phyloP scores from a whole-genome alignment of 2,113 vertebrate genomes.

The Furnarius figulus region DNA sequence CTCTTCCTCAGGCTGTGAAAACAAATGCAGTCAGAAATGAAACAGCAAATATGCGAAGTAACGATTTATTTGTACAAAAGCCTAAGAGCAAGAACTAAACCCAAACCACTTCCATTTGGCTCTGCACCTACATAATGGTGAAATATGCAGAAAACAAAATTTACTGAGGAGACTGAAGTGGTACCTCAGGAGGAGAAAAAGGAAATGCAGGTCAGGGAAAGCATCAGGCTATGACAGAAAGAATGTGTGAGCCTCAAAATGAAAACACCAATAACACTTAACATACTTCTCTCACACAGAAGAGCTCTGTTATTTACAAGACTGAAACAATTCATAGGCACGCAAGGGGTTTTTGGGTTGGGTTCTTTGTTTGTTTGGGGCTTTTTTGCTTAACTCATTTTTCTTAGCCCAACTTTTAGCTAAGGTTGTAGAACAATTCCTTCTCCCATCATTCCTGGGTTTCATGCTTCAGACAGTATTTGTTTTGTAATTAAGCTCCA shows the following conservation, averaged over 20 bases:
- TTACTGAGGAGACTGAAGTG: not conserved
- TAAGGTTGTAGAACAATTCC: not conserved
- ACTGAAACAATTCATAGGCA: not conserved
- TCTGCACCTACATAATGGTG: not conserved
- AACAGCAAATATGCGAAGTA: not conserved
- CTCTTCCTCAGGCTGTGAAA: slow-evolving; percentile 91
- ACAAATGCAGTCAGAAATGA: slow-evolving; percentile 2
- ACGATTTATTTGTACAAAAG: not conserved
- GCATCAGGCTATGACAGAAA: not conserved
- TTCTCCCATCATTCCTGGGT: not conserved
- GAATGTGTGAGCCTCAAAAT: not conserved
- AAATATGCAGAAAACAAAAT: not conserved
- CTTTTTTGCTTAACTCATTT: not conserved
- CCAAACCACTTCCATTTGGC: not conserved
- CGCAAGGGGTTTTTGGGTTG: accelerated
- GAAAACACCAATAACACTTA: not conserved
- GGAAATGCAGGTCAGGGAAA: not conserved
- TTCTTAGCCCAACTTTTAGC: not conserved
- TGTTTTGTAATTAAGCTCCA: not conserved
- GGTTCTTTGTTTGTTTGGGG: not conserved
- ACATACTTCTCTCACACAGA: not conserved
- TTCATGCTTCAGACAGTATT: not conserved
- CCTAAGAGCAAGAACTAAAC: not conserved
- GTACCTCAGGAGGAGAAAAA: not conserved
- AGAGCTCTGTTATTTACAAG: not conserved